These are phyloP conservation scores for Harpagus bidentatus DNA, from an alignment of 2,113 vertebrate genomes.

Conservation along the genomic window DNA sequence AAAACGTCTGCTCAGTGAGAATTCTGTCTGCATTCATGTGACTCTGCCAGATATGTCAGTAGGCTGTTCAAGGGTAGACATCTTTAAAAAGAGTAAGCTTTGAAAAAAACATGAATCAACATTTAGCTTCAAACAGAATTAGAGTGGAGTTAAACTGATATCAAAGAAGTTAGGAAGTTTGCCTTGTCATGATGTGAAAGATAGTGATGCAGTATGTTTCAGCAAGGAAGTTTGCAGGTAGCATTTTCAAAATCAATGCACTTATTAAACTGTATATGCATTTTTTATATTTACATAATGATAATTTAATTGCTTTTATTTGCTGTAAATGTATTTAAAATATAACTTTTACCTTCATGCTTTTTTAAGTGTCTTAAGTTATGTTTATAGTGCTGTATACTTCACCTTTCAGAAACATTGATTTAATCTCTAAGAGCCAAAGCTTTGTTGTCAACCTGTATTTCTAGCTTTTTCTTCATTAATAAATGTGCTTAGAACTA, in stretches of 20 bases:
- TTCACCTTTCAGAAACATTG: neutral
- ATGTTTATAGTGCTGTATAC: neutral
- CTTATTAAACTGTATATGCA: neutral
- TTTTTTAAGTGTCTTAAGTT: neutral
- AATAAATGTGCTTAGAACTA: neutral
- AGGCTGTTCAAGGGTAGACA: neutral
- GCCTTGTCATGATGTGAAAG: constrained; percentile 10
- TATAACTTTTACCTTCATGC: neutral
- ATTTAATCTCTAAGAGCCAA: neutral
- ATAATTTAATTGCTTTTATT: neutral
- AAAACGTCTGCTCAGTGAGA: neutral
- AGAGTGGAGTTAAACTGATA: constrained; percentile 34
- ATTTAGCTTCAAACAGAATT: constrained; percentile 60
- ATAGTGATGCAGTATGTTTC: neutral
- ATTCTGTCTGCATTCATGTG: neutral
- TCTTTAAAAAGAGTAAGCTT: constrained; percentile 22
- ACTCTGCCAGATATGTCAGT: constrained; percentile 17
- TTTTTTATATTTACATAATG: neutral
- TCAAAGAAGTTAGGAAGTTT: constrained; percentile 46
- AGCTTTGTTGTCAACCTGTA: neutral
- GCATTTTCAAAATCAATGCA: neutral
- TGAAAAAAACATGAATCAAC: constrained; percentile 49
- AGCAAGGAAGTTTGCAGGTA: neutral
- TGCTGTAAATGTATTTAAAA: neutral
- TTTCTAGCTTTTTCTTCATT: neutral